Conservation (phyloP, 2,113 vertebrate genomes). For the Stegastes partitus region DNA sequence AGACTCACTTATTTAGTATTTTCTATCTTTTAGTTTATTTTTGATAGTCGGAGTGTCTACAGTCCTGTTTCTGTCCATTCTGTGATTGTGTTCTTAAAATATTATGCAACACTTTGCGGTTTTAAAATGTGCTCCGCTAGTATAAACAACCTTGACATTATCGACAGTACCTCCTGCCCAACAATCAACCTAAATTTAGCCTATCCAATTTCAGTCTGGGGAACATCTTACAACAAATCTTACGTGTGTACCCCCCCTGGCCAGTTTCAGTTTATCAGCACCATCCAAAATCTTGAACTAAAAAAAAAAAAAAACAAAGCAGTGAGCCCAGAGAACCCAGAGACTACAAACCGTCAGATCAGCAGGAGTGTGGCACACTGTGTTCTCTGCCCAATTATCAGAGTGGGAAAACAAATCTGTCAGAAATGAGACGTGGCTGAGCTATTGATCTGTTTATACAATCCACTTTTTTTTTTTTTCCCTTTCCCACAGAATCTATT, state of each 20-base stretch:
- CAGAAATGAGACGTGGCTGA: slow-evolving; percentile 55
- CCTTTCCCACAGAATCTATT: slow-evolving; percentile 41
- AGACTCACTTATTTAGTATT: no score
- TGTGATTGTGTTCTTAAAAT: no score
- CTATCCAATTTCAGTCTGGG: neutral
- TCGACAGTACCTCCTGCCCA: no score
- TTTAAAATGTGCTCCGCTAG: no score
- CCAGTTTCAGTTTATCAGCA: slow-evolving; percentile 1
- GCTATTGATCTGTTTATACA: slow-evolving; percentile 74
- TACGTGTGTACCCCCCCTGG: neutral
- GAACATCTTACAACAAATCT: neutral
- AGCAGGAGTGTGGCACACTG: slow-evolving; percentile 27
- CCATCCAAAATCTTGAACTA: neutral
- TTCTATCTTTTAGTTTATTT: no score
- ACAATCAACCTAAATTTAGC: neutral
- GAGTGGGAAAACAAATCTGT: slow-evolving; percentile 58
- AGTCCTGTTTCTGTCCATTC: no score
- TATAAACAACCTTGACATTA: no score
- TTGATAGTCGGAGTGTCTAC: no score
- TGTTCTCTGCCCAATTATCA: slow-evolving; percentile 66
- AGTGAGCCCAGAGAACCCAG: neutral
- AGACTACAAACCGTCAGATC: slow-evolving; percentile 17
- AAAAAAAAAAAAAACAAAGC: neutral
- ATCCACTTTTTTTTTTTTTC: slow-evolving; percentile 17
- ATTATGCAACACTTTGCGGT: no score